phyloP scores from a whole-genome alignment of 2,888 invertebrate species.

The Galerucella nymphaeae region DNA sequence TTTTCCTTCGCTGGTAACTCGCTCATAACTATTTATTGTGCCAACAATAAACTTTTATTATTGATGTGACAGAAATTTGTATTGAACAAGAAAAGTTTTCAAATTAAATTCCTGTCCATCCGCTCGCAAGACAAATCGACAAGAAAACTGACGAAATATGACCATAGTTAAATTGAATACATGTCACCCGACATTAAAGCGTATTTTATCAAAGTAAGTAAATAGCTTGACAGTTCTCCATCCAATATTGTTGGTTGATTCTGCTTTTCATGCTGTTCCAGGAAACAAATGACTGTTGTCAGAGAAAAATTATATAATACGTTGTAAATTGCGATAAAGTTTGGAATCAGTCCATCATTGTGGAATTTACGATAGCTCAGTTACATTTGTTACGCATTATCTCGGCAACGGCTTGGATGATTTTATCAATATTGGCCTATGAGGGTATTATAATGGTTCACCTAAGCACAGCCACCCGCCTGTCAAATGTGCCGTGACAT shows the following conservation, averaged over 20 bases:
- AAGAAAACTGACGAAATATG: slow-evolving; percentile 30
- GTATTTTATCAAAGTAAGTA: slow-evolving; percentile 34
- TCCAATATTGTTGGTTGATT: slow-evolving; percentile 25
- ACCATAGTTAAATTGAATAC: slow-evolving; percentile 33
- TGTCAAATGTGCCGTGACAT: no score
- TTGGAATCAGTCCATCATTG: not conserved
- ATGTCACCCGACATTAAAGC: slow-evolving; percentile 23
- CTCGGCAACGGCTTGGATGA: no score
- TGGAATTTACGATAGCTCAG: no score
- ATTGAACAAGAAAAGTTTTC: slow-evolving; percentile 30
- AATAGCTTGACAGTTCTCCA: slow-evolving; percentile 33
- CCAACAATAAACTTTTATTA: not conserved
- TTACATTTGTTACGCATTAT: no score
- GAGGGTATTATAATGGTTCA: no score
- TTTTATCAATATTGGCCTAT: no score
- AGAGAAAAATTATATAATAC: slow-evolving; percentile 24
- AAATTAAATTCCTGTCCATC: slow-evolving; percentile 20
- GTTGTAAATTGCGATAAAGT: not conserved
- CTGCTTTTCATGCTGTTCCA: slow-evolving; percentile 21
- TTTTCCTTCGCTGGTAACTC: no score
- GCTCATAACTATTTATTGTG: no score
- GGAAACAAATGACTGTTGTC: slow-evolving; percentile 33
- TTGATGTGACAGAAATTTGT: slow-evolving; percentile 12
- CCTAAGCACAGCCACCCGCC: no score
- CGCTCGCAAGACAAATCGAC: slow-evolving; percentile 24